These are phyloP conservation scores for Ypsolopha sequella DNA, from an alignment of 2,888 invertebrate species.

Conservation along the genomic window DNA sequence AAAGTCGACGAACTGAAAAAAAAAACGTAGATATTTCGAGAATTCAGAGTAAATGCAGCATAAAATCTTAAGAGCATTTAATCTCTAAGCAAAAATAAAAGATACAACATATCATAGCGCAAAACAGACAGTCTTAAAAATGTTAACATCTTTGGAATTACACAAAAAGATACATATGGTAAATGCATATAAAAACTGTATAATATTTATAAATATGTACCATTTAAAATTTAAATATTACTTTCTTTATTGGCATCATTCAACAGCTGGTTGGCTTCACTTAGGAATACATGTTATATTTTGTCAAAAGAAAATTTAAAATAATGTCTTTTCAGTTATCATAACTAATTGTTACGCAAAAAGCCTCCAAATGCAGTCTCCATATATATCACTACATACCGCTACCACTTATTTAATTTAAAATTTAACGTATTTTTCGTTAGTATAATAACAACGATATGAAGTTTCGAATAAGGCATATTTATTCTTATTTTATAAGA, in stretches of 20 bases:
- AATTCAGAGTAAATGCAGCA: no score
- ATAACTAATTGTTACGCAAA: constrained; percentile 26
- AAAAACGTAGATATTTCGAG: neutral
- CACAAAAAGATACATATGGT: neutral
- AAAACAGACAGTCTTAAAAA: constrained; percentile 26
- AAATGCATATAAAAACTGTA: neutral
- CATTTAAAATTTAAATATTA: constrained; percentile 12
- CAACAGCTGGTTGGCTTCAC: constrained; percentile 24
- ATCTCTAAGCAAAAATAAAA: no score
- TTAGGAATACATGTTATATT: neutral
- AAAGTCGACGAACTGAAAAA: constrained; percentile 7
- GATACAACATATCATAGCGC: no score
- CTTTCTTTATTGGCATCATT: constrained; percentile 34
- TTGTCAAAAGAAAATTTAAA: no score
- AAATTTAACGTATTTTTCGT: constrained; percentile 30
- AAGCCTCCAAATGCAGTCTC: constrained; percentile 55
- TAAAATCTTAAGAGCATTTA: no score
- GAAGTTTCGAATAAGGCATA: constrained; percentile 64
- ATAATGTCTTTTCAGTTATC: constrained; percentile 26
- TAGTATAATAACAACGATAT: constrained; percentile 66
- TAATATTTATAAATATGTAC: constrained; percentile 19
- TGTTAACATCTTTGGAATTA: constrained; percentile 57
- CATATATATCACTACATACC: constrained; percentile 12
- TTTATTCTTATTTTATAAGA: constrained; percentile 64
- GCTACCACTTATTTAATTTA: neutral